Evolutionary conservation across 2,797 vertebrate species (phyloP), one percentile per base, ranked within the genome.

Genomic region (Cryptoblepharus egeriae): DNA sequence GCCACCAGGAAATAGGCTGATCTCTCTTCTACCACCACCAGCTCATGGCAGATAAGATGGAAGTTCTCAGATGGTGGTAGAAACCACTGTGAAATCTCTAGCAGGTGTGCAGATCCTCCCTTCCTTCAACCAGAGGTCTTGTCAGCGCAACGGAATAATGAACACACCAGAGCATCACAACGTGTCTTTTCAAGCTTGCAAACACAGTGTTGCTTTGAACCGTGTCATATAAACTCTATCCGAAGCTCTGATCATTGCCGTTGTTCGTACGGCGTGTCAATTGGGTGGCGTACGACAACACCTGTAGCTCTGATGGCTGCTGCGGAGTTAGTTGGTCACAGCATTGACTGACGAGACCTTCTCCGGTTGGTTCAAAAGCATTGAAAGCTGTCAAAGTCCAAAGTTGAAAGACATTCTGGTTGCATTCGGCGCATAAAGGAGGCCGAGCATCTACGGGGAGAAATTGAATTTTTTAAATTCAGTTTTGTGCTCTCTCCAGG

Each of bases 321-420:
- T 78, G 49, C 2, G 49, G 75, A 15, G 49, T 10, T 0, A 15
- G 49, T 10, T 0, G 55, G 83, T 72, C 80, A 4, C 35, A 2
- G 58, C 42, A 78, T 42, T 58, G n/a, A 58, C 79, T 6, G 42
- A 69, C 2, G 8, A 72, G 68, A 61, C 12, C n/a, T n/a, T 0
- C 0, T 3, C 55, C 4, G 55, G 5, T 16, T 39, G 9, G 3
- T 73, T 79, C 64, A 5, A 12, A 30, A 65, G n/a, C n/a, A 0
- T 13, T 81, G 64, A 76, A 61, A 80, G 80, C 86, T 81, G 84
- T 61, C 86, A 32, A 18, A 5, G 85, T 68, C 72, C 75, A 75
- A 85, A 58, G 79, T 78, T 6, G 4, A 67, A 79, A 69, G 45
- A 75, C 39, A 5, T 65, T 68, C 79, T 35, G 78, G 28, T 5